These are phyloP conservation scores for Bombyx huttoni DNA, from an alignment of 2,888 invertebrate species.

Conservation along the genomic window DNA sequence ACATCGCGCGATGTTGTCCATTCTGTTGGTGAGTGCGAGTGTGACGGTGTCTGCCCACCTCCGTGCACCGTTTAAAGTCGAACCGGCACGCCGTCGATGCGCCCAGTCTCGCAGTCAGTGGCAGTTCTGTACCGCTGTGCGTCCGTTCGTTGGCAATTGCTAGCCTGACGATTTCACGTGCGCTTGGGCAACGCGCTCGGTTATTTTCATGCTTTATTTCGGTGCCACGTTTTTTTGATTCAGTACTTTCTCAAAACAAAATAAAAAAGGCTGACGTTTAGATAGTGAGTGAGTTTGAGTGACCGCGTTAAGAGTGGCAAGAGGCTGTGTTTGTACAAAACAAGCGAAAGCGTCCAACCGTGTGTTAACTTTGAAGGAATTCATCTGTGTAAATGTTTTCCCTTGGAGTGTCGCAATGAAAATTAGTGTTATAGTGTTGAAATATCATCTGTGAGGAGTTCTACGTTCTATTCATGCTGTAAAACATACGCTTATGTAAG, in stretches of 20 bases:
- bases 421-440: conserved; percentile 65
- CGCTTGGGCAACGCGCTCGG: conserved; percentile 17
- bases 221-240: conserved; percentile 4
- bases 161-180: conserved; percentile 16
- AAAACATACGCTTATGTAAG: conserved; percentile 65
- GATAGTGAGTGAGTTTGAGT: conserved; percentile 14
- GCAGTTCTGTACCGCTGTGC: conserved; percentile 18
- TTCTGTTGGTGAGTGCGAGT: conserved; percentile 23
- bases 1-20: conserved; percentile 20
- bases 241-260: conserved; percentile 12
- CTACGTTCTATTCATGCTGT: conserved; percentile 45
- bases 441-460: conserved; percentile 60
- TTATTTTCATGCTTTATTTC: conserved; percentile 9
- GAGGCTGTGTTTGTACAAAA: conserved; percentile 39
- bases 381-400: conserved; percentile 54
- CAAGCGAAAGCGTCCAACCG: conserved; percentile 57
- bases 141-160: background rate
- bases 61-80: background rate
- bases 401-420: conserved; percentile 60
- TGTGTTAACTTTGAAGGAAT: conserved; percentile 39
- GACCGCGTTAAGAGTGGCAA: conserved; percentile 11
- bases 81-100: conserved; percentile 12
- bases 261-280: conserved; percentile 6
- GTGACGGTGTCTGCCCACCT: conserved; percentile 8
- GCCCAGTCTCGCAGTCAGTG: conserved; percentile 15